phyloP scores from a whole-genome alignment of 2,888 invertebrate species.

The Carcina quercana region DNA sequence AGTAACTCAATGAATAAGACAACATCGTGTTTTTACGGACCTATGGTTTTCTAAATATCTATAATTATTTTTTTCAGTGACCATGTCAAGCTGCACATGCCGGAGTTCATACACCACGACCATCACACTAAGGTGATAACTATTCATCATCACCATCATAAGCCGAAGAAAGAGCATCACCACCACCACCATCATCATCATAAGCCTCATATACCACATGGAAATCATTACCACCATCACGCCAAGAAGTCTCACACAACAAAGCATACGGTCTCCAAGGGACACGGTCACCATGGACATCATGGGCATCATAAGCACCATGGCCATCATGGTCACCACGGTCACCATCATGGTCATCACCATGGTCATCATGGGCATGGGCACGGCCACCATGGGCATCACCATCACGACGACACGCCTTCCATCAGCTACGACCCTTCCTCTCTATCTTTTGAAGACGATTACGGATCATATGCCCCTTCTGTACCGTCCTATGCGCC shows the following conservation, averaged over 20 bases:
- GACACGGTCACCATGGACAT: conserved; percentile 25
- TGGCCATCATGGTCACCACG: conserved; percentile 29
- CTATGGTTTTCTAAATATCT: no score
- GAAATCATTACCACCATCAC: conserved; percentile 48
- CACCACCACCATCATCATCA: conserved; percentile 46
- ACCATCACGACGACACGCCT: conserved; percentile 45
- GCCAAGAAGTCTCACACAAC: conserved; percentile 49
- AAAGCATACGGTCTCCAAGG: conserved; percentile 40
- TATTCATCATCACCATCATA: conserved; percentile 69
- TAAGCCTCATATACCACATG: conserved; percentile 37
- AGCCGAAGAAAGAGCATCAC: conserved; percentile 64
- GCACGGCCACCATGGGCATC: conserved; percentile 27
- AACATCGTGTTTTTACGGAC: no score
- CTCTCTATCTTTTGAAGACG: conserved; percentile 39
- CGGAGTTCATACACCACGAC: conserved; percentile 75
- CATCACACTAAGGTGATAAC: conserved; percentile 76
- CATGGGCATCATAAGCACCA: conserved; percentile 33
- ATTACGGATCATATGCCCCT: conserved; percentile 34
- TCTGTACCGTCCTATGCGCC: conserved; percentile 29
- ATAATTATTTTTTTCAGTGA: conserved; percentile 52
- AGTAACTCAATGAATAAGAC: no score
- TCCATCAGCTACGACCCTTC: conserved; percentile 32
- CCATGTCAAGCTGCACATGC: conserved; percentile 74
- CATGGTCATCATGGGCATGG: conserved; percentile 20
- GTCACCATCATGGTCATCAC: conserved; percentile 28